Conservation (phyloP, 2,888 invertebrate genomes). For the Diadromus collaris region DNA sequence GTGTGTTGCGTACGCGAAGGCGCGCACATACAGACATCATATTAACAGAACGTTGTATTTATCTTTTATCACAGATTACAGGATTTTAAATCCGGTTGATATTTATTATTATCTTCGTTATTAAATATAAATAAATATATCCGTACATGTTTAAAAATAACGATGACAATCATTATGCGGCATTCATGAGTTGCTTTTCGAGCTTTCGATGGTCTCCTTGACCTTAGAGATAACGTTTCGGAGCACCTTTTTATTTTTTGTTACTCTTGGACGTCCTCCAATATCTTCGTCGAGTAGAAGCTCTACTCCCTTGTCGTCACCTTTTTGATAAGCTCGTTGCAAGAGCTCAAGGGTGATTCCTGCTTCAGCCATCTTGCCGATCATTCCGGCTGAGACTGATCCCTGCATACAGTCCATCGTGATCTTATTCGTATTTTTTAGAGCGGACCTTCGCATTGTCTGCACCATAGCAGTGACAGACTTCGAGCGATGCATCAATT, state of each 20-base stretch:
- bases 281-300: constrained; percentile 28
- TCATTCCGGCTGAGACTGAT: constrained; percentile 21
- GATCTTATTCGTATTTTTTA: background rate
- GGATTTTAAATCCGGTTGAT: background rate
- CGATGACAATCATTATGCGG: background rate
- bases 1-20: too few species aligned
- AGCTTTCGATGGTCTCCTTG: background rate
- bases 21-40: background rate
- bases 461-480: too few species aligned
- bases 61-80: background rate
- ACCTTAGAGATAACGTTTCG: background rate
- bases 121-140: background rate
- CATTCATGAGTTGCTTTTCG: background rate
- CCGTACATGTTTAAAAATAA: background rate
- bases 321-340: background rate
- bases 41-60: background rate
- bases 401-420: background rate
- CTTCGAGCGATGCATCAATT: too few species aligned
- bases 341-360: background rate
- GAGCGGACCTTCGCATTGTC: background rate
- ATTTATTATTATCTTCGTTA: background rate
- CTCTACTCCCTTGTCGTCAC: background rate
- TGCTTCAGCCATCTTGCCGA: constrained; percentile 9
- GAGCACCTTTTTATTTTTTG: constrained; percentile 13
- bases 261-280: constrained; percentile 10